Evolutionary conservation across 2,888 invertebrate genomes (phyloP).

Genomic region (Oxyteleia sp.): DNA sequence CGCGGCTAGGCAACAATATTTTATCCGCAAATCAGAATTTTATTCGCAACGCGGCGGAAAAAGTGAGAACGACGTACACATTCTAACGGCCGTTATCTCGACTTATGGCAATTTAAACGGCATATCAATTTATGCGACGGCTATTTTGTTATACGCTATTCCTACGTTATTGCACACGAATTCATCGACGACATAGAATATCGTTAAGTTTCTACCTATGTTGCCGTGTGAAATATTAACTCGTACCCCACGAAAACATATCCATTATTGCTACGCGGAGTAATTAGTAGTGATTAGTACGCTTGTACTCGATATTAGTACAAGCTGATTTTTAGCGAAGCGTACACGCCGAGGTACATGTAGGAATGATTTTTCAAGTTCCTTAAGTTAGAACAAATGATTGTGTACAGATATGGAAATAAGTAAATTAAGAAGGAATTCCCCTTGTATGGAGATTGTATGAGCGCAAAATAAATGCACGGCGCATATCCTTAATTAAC

Average conservation of each 20-base stretch:
- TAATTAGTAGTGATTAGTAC: slow-evolving; percentile 1
- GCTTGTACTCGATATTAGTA: slow-evolving; percentile 4
- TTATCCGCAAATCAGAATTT: slow-evolving; percentile 66
- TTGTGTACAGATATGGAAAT: not conserved
- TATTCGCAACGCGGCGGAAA: slow-evolving; percentile 37
- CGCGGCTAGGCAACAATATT: slow-evolving; percentile 45
- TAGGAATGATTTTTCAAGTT: not conserved
- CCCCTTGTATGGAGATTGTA: too few relatives aligned
- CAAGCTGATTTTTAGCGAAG: not conserved
- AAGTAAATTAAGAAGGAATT: too few relatives aligned
- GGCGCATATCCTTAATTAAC: too few relatives aligned
- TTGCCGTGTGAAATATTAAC: slow-evolving; percentile 45
- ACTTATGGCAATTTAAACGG: slow-evolving; percentile 57
- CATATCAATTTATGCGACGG: slow-evolving; percentile 41
- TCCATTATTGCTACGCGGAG: slow-evolving; percentile 23
- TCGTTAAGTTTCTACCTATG: slow-evolving; percentile 19
- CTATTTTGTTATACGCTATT: slow-evolving; percentile 44
- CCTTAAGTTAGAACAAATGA: not conserved
- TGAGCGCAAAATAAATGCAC: too few relatives aligned
- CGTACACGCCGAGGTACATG: too few relatives aligned
- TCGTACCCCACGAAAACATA: slow-evolving; percentile 12
- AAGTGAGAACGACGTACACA: not conserved
- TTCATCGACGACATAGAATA: slow-evolving; percentile 40
- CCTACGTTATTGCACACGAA: slow-evolving; percentile 20
- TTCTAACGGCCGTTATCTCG: slow-evolving; percentile 43